Conservation (phyloP, 1,140 invertebrate species). For the Octopus sinensis region DNA sequence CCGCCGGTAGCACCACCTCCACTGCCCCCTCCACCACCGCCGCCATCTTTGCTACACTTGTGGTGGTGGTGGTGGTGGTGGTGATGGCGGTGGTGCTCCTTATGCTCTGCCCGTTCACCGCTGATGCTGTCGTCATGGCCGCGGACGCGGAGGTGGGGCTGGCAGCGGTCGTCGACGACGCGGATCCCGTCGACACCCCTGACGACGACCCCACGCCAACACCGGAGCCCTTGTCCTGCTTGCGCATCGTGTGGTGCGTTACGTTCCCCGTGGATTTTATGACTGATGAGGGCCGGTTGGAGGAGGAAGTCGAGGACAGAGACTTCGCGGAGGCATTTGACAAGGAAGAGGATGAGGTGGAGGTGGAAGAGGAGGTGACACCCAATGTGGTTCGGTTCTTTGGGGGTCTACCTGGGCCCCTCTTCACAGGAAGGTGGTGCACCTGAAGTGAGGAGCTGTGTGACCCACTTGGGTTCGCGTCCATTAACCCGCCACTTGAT, state of each 20-base stretch:
- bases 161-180: no score
- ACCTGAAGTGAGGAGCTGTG: neutral
- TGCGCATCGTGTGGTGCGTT: neutral
- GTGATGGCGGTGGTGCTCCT: no score
- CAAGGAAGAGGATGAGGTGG: neutral
- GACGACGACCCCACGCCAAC: neutral
- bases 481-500: no score
- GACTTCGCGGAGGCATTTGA: neutral
- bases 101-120: no score
- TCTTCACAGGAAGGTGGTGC: slow-evolving; percentile 22
- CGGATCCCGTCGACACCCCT: neutral
- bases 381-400: slow-evolving; percentile 26
- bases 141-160: no score
- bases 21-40: no score
- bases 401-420: slow-evolving; percentile 27
- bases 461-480: slow-evolving; percentile 64
- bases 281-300: neutral
- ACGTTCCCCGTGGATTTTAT: slow-evolving; percentile 7
- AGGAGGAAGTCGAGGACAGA: neutral
- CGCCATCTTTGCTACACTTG: neutral
- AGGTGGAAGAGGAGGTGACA: slow-evolving; percentile 17
- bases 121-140: no score
- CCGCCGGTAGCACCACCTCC: no score
- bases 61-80: neutral
- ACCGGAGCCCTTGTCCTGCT: neutral